Percentiles rank a stretch among this genome's conserved stretches.
Conservation (phyloP, 2,888 invertebrate species). For the Caenorhabditis sp. region DNA sequence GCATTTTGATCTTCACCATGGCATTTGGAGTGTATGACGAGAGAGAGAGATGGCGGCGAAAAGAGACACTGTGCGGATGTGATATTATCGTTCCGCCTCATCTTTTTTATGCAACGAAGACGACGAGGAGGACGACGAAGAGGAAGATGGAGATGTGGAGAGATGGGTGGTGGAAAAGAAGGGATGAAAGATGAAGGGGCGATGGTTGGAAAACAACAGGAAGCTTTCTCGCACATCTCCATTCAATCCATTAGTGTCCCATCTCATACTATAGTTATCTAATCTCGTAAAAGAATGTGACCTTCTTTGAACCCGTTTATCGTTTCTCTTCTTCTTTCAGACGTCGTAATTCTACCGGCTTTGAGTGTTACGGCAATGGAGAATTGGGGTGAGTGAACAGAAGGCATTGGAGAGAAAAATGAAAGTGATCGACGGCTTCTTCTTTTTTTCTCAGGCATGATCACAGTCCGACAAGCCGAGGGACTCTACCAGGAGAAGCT, state of each 20-base stretch:
- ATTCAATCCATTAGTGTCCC: constrained; percentile 19
- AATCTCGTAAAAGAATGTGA: constrained; percentile 29
- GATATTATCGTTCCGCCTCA: constrained; percentile 55
- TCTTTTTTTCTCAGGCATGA: constrained; percentile 39
- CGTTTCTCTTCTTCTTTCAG: constrained; percentile 61
- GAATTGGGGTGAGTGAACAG: constrained; percentile 73
- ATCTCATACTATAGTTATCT: constrained; percentile 28
- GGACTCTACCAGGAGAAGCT: constrained; percentile 44
- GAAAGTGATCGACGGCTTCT: neutral
- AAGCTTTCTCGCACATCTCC: constrained; percentile 4
- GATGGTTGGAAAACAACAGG: constrained; percentile 9
- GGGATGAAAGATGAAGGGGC: constrained; percentile 40
- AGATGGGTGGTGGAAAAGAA: constrained; percentile 24
- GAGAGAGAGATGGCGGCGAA: constrained; percentile 34
- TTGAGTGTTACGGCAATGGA: constrained; percentile 74
- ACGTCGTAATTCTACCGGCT: constrained; percentile 68
- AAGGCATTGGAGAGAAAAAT: no score
- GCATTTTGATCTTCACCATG: constrained; percentile 44
- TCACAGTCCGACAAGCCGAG: constrained; percentile 51
- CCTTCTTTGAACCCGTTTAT: constrained; percentile 50
- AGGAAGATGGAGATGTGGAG: constrained; percentile 17
- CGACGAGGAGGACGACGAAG: neutral
- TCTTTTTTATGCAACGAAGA: constrained; percentile 49
- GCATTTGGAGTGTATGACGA: constrained; percentile 39
- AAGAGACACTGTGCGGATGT: constrained; percentile 42